Conservation (phyloP, 2,113 vertebrate genomes). For the Hystrix cristata region DNA sequence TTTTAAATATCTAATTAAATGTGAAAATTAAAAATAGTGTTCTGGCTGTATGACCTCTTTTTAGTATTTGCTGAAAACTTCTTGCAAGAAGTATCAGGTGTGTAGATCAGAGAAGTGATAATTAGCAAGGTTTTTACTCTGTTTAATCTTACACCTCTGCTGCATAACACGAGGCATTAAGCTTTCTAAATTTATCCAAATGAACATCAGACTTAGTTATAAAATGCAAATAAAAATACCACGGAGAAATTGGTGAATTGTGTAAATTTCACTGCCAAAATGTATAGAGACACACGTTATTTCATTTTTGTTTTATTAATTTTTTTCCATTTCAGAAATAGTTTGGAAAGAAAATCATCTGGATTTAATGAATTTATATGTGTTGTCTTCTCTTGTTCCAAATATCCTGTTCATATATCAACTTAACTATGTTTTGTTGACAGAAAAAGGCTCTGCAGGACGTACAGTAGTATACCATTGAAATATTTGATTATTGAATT, state of each 20-base stretch:
- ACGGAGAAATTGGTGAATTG: background rate
- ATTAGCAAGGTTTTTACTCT: slow-evolving; percentile 76
- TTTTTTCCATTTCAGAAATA: background rate
- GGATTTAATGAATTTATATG: background rate
- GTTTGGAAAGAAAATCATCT: background rate
- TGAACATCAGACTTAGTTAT: slow-evolving; percentile 57
- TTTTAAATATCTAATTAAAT: slow-evolving; percentile 41
- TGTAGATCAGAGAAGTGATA: slow-evolving; percentile 78
- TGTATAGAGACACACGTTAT: background rate
- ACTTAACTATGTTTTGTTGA: background rate
- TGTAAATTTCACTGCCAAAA: slow-evolving; percentile 28
- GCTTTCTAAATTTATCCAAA: slow-evolving; percentile 81
- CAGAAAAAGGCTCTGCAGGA: background rate
- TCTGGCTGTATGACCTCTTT: slow-evolving; percentile 69
- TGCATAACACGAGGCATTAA: slow-evolving; percentile 68
- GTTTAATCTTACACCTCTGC: slow-evolving; percentile 76
- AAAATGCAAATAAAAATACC: slow-evolving; percentile 56
- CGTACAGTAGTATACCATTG: background rate
- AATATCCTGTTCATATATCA: background rate
- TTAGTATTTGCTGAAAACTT: slow-evolving; percentile 69
- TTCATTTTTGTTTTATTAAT: slow-evolving; percentile 45
- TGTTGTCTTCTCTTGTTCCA: background rate
- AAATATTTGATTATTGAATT: background rate
- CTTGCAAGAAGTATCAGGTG: slow-evolving; percentile 74
- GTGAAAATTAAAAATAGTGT: slow-evolving; percentile 49